These are phyloP conservation scores for Mastomys natalensis DNA, from an alignment of 2,113 vertebrate genomes.

Conservation along the genomic window DNA sequence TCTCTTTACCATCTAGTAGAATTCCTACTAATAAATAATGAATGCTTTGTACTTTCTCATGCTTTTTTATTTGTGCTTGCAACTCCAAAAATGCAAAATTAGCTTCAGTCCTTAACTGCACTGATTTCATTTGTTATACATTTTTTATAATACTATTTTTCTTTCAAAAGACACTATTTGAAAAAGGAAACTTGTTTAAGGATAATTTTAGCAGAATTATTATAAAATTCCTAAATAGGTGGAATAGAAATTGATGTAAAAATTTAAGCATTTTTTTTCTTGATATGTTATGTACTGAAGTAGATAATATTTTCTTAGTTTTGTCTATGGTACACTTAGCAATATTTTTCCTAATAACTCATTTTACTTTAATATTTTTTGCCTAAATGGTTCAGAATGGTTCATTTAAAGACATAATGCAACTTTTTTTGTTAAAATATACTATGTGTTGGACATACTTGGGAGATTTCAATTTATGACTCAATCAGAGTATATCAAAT, in stretches of 20 bases:
- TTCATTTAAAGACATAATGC: neutral
- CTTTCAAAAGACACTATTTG: neutral
- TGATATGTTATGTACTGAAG: neutral
- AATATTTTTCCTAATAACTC: neutral
- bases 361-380: neutral
- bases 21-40: constrained; percentile 26
- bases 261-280: constrained; percentile 5
- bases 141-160: neutral
- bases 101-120: constrained; percentile 7
- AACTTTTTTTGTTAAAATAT: neutral
- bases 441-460: neutral
- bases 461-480: neutral
- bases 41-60: constrained; percentile 2
- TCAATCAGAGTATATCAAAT: neutral
- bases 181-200: constrained; percentile 41
- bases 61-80: constrained; percentile 44
- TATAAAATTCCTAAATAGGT: neutral
- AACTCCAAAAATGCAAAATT: constrained; percentile 32
- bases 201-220: neutral
- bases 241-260: neutral
- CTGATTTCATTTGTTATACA: neutral
- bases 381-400: neutral
- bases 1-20: neutral
- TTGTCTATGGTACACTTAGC: neutral
- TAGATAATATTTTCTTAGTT: neutral